Conservation (phyloP, 2,888 invertebrate genomes). For the Habroteleia sp. region DNA sequence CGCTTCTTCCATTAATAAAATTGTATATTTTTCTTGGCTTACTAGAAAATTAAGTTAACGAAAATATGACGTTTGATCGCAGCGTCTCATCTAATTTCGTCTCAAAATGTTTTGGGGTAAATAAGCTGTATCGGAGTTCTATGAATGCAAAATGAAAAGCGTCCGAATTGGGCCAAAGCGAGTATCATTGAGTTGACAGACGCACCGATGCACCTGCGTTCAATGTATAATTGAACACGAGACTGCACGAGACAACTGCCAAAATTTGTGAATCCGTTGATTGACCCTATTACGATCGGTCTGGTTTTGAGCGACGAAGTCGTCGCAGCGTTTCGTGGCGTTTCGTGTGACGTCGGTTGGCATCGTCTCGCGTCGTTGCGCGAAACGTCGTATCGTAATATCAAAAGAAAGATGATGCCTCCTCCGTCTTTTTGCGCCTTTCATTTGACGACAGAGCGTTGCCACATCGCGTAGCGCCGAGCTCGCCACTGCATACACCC, state of each 20-base stretch:
- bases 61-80: too few species aligned
- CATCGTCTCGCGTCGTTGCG: constrained; percentile 14
- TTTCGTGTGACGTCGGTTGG: constrained; percentile 28
- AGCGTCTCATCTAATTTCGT: too few species aligned
- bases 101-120: too few species aligned
- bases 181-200: constrained; percentile 6
- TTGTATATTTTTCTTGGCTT: too few species aligned
- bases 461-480: constrained; percentile 56
- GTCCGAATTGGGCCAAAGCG: constrained; percentile 1
- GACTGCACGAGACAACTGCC: constrained; percentile 51
- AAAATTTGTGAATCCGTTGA: constrained; percentile 62
- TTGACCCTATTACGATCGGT: constrained; percentile 55
- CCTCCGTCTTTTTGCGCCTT: constrained; percentile 53
- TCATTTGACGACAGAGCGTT: constrained; percentile 61
- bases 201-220: constrained; percentile 3
- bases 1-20: too few species aligned
- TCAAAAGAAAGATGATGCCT: constrained; percentile 50
- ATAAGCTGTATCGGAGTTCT: too few species aligned
- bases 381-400: constrained; percentile 34
- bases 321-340: constrained; percentile 21
- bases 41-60: too few species aligned
- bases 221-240: constrained; percentile 16
- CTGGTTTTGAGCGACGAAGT: too few species aligned
- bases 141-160: too few species aligned
- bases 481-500: constrained; percentile 12